These are phyloP conservation scores for Adelphocoris suturalis DNA, from an alignment of 2,888 invertebrate genomes.

Conservation along the genomic window DNA sequence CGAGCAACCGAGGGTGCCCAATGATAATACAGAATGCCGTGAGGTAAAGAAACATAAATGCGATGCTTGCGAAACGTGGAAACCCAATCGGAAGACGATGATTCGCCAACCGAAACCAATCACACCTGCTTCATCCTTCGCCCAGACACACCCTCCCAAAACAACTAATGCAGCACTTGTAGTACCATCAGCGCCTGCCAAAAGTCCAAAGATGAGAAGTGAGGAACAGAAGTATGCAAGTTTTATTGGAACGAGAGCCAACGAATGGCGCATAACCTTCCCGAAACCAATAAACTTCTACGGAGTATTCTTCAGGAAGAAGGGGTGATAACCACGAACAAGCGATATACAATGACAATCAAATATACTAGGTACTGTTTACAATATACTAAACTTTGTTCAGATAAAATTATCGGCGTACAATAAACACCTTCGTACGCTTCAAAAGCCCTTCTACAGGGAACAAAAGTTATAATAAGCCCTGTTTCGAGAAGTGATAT, in stretches of 20 bases:
- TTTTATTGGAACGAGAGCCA: neutral
- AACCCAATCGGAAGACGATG: neutral
- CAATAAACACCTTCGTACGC: no score
- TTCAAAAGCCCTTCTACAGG: no score
- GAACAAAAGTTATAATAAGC: no score
- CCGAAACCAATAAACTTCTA: neutral
- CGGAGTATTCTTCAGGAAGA: neutral
- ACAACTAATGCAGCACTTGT: neutral
- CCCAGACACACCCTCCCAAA: neutral
- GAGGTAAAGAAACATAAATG: neutral
- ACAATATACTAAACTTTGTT: neutral
- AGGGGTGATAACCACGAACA: neutral
- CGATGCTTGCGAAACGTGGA: neutral
- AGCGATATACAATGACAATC: neutral
- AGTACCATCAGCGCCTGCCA: neutral
- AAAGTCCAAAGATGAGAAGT: neutral
- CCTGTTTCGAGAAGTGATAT: no score
- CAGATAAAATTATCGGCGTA: no score
- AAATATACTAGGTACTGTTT: neutral
- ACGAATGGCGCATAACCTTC: conserved; percentile 5
- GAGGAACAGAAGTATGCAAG: neutral
- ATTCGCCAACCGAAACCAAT: neutral
- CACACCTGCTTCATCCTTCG: neutral
- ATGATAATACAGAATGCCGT: neutral
- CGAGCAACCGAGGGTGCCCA: no score